Percentiles rank a stretch among this genome's conserved stretches.
Evolutionary conservation across 2,113 vertebrate species (phyloP).

Genomic region (Micromys minutus): DNA sequence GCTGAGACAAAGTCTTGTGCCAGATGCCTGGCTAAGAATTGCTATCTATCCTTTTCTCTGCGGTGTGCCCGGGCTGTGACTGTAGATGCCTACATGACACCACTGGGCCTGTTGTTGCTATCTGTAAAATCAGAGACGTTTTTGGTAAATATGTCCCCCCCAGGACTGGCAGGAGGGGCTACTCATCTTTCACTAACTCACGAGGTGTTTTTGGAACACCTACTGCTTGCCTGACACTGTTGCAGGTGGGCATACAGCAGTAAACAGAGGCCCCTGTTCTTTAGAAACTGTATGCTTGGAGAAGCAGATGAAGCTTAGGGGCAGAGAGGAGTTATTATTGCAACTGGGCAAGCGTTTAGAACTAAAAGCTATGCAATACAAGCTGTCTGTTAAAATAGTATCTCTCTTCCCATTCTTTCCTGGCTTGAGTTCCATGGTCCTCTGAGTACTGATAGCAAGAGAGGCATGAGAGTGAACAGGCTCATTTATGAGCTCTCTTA

Average conservation of each 20-base stretch:
- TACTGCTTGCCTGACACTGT: neutral
- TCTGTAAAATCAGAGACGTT: neutral
- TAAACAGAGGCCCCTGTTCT: neutral
- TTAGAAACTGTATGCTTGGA: neutral
- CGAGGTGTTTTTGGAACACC: neutral
- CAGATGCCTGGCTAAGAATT: neutral
- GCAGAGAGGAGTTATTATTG: neutral
- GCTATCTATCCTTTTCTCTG: slow-evolving; percentile 44
- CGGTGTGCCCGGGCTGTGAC: neutral
- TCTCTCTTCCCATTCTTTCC: neutral
- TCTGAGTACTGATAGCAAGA: neutral
- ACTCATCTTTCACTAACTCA: neutral
- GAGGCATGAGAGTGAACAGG: neutral
- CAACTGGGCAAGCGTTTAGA: neutral
- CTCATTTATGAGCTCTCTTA: neutral
- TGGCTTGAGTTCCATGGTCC: neutral
- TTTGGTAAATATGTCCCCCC: neutral
- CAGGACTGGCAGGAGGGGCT: neutral
- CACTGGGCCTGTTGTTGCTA: neutral
- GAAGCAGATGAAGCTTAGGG: neutral
- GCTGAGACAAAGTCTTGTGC: neutral
- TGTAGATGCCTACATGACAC: neutral
- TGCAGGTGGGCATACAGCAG: neutral
- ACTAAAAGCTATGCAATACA: neutral
- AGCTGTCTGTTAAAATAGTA: neutral